Evolutionary conservation across 2,888 invertebrate genomes (phyloP), one percentile per base, ranked within the genome.

Genomic region (Aelia acuminata): DNA sequence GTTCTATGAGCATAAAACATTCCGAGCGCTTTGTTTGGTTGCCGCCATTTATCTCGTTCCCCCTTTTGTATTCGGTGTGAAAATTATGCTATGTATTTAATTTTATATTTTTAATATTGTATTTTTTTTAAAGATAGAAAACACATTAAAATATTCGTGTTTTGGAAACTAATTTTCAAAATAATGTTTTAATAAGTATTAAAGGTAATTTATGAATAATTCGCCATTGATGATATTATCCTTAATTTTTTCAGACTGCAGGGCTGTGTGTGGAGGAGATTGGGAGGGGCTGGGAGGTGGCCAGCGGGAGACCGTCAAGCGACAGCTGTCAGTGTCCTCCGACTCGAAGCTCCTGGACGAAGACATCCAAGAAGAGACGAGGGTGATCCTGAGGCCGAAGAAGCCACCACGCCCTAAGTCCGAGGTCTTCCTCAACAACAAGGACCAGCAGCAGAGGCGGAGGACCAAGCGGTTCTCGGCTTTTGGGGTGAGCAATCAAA

Each of bases 341-440:
- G 97, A 98, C 94, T 97, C 97, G 91, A 97, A 97, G 93, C 94
- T 97, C 91, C 94, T 98, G 91, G 97, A 98, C 93, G 97, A 97
- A 92, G 96, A 97, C 92, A 97, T 96, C 92, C 94, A 97, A 92
- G 97, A 97, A 92, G 97, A 97, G 93, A 95, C 97, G 91, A 94
- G 96, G 92, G 97, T 97, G 91, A 96, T 97, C 92, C 94, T 97
- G 93, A 94, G 97, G 94, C 96, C 97, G 91, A 96, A 96, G 93
- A 96, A 97, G 93, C 97, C 97, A 91, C 97, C 97, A 91, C 94
- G 98, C 94, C 98, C 98, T 91, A 98, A 98, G 93, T 98, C 98
- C 35, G 98, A 98, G 94, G 98, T 98, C 90, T 97, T 97, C 93
- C 95, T 98, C 91, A 96, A 96, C 92, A 96, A 96, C 92, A 95